phyloP scores from a whole-genome alignment of 2,113 vertebrate genomes.

The Pyrgilauda ruficollis region DNA sequence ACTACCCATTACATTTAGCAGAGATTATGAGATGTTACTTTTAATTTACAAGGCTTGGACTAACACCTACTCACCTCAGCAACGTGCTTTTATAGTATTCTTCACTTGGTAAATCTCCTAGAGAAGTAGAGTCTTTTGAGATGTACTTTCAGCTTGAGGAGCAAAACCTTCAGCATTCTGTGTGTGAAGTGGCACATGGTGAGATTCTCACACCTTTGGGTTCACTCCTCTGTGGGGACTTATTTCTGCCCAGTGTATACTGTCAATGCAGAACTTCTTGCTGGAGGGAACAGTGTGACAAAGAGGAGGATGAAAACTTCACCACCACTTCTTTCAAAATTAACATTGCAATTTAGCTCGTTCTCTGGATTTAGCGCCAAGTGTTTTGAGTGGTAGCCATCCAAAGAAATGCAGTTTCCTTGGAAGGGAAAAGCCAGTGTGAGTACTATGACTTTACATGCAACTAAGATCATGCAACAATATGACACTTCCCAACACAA shows the following conservation, averaged over 20 bases:
- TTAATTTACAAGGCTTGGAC: conserved; percentile 70
- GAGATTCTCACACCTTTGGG: background rate
- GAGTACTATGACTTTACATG: background rate
- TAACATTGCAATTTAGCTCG: background rate
- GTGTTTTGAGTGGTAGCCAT: background rate
- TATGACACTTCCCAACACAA: conserved; percentile 35
- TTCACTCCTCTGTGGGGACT: background rate
- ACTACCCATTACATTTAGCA: conserved; percentile 74
- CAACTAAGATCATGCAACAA: conserved; percentile 9
- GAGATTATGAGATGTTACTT: conserved; percentile 77
- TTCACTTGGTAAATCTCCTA: conserved; percentile 54
- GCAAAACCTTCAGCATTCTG: background rate
- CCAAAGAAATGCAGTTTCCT: background rate
- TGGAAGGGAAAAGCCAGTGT: background rate
- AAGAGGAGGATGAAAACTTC: background rate
- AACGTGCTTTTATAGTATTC: conserved; percentile 17
- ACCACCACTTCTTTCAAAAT: background rate
- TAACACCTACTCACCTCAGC: conserved; percentile 70
- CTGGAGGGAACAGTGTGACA: background rate
- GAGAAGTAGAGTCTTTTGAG: conserved; percentile 33
- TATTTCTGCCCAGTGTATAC: background rate
- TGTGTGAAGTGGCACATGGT: background rate
- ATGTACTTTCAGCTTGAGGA: conserved; percentile 8
- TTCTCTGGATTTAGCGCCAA: background rate
- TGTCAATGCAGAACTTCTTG: background rate